These are phyloP conservation scores for Acronicta aceris DNA, from an alignment of 2,888 invertebrate genomes.

Conservation along the genomic window DNA sequence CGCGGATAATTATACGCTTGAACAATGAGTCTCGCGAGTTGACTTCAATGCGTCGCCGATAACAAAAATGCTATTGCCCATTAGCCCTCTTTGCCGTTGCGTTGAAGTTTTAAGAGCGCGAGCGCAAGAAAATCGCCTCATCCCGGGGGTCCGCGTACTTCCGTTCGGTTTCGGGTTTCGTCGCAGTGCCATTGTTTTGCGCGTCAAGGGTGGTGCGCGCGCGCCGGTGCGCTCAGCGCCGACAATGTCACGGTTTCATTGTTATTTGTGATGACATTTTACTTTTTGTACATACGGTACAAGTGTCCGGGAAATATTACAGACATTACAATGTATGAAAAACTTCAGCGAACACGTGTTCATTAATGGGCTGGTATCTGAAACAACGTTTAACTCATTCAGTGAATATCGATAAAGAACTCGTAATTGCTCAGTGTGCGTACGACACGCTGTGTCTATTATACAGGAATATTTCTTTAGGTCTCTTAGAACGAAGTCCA, in stretches of 20 bases:
- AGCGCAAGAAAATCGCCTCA: slow-evolving; percentile 85
- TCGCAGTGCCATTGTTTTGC: slow-evolving; percentile 75
- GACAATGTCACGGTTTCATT: slow-evolving; percentile 52
- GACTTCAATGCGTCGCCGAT: slow-evolving; percentile 82
- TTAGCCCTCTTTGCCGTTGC: slow-evolving; percentile 76
- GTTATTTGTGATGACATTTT: slow-evolving; percentile 51
- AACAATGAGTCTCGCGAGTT: slow-evolving; percentile 83
- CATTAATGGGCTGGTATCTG: slow-evolving; percentile 35
- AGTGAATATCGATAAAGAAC: slow-evolving; percentile 43
- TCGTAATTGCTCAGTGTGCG: slow-evolving; percentile 30
- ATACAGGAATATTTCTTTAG: slow-evolving; percentile 36
- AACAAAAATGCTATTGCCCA: slow-evolving; percentile 77
- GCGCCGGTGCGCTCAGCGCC: slow-evolving; percentile 46
- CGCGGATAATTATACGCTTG: slow-evolving; percentile 84
- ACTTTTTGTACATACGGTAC: slow-evolving; percentile 45
- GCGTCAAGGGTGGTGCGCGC: slow-evolving; percentile 75
- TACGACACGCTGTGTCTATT: slow-evolving; percentile 48
- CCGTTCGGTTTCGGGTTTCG: slow-evolving; percentile 85
- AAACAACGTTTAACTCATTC: slow-evolving; percentile 44
- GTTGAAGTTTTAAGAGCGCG: slow-evolving; percentile 73
- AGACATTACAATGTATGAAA: slow-evolving; percentile 29
- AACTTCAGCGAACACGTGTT: slow-evolving; percentile 46
- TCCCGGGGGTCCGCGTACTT: slow-evolving; percentile 85
- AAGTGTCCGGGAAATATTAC: slow-evolving; percentile 47
- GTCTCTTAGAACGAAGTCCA: slow-evolving; percentile 11